Conservation (phyloP, 2,888 invertebrate species). For the Microctonus hyperodae region DNA sequence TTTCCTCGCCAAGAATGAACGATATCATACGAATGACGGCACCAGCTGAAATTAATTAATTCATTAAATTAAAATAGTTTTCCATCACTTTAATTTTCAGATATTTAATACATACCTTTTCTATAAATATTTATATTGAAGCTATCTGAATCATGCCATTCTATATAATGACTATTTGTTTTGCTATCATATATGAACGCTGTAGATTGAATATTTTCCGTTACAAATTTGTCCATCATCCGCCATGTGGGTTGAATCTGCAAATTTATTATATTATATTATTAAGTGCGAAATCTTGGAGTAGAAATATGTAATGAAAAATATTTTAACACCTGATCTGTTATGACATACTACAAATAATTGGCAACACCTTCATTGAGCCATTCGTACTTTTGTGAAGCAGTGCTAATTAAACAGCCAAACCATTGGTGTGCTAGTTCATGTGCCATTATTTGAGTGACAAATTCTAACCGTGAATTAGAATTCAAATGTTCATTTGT, state of each 20-base stretch:
- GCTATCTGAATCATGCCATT: conserved; percentile 63
- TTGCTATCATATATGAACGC: conserved; percentile 61
- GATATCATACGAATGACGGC: conserved; percentile 68
- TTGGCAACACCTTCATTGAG: conserved; percentile 66
- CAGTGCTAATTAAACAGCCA: conserved; percentile 60
- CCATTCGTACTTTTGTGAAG: conserved; percentile 63
- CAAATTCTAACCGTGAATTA: conserved; percentile 33
- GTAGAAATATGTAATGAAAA: too few relatives aligned
- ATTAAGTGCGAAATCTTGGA: too few relatives aligned
- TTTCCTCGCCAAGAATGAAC: conserved; percentile 62
- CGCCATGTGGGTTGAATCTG: conserved; percentile 46
- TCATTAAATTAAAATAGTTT: conserved; percentile 28
- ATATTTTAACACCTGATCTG: conserved; percentile 44
- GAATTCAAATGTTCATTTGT: conserved; percentile 36
- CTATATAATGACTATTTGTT: conserved; percentile 65
- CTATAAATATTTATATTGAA: conserved; percentile 70
- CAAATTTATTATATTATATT: neutral
- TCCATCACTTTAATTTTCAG: too few relatives aligned
- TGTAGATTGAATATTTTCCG: conserved; percentile 61
- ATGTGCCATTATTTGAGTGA: conserved; percentile 62
- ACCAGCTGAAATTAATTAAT: conserved; percentile 57
- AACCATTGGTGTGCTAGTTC: conserved; percentile 69
- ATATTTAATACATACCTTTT: conserved; percentile 65
- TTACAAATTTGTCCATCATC: conserved; percentile 67
- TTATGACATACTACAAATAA: conserved; percentile 65